Evolutionary conservation across 2,113 vertebrate genomes (phyloP), one percentile per base, ranked within the genome.

Genomic region (Boleophthalmus pectinirostris): DNA sequence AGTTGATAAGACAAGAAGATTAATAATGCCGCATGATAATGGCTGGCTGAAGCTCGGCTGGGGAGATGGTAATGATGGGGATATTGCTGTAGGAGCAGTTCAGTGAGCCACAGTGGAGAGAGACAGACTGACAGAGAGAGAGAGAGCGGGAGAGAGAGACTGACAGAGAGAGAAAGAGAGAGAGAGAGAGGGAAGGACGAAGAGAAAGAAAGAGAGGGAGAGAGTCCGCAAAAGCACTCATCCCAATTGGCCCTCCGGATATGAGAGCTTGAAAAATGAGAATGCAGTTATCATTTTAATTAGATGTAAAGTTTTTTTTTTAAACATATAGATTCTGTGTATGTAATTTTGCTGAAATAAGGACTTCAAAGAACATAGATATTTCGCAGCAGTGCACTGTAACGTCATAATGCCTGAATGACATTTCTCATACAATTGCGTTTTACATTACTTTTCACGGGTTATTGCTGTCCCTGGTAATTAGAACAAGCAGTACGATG

Each of bases 1-100:
- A 98, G 97, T 98, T 99, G 96, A 99, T 98, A 98, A 98, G 97
- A 98, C 97, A 98, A 98, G 97, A 98, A 98, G 97, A 98, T 99
- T 98, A 98, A 98, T 98, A 98, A 98, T 97, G 96, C 95, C 93
- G 95, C 96, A 95, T 97, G 95, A 95, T 98, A 98, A 98, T 97
- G 96, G 95, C 95, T 96, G 95, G 95, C 95, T 96, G 94, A 95
- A 94, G 95, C 97, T 96, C 97, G 97, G 97, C 97, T 98, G 96
- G 97, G 97, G 95, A 98, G 96, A 99, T 97, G 96, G 95, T 98
- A 98, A 98, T 99, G 97, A 98, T 98, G 94, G 96, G 29, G 95
- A 97, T 96, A 96, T 96, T 98, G 97, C 97, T 98, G 96, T 94
- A 96, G 96, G 96, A 99, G 94, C 96, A 95, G 95, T 96, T 95